A percentile compares a stretch with the other conserved stretches of the same genome.
Conservation (phyloP, 2,113 vertebrate species). For the Corapipo altera region DNA sequence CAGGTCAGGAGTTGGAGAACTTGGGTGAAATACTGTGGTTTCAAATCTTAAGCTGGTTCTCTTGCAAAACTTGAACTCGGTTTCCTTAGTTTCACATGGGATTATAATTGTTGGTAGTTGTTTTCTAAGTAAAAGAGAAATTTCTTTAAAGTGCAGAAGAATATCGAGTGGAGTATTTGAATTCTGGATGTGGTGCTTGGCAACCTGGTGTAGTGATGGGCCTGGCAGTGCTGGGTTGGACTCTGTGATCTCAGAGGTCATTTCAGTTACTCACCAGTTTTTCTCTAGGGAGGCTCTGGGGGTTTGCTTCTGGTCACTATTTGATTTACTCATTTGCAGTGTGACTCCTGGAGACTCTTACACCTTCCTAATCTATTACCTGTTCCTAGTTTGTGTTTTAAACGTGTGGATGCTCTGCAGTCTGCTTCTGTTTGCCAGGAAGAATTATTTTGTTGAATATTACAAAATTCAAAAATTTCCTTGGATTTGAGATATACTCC, state of each 20-base stretch:
- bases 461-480: background rate
- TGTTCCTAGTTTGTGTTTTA: background rate
- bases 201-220: background rate
- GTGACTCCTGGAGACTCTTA: background rate
- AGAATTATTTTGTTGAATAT: background rate
- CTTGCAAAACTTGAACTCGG: background rate
- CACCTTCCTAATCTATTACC: background rate
- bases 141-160: background rate
- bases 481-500: background rate
- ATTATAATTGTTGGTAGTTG: background rate
- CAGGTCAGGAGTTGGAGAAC: background rate
- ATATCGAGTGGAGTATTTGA: background rate
- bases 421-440: background rate
- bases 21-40: background rate
- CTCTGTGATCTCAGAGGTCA: accelerated
- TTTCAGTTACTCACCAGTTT: background rate
- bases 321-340: background rate
- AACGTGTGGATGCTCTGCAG: background rate
- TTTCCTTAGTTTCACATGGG: background rate
- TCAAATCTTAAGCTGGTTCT: background rate
- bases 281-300: background rate
- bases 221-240: background rate
- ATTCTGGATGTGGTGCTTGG: background rate
- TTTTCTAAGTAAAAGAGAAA: background rate
- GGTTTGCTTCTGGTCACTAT: background rate